Evolutionary conservation across 2,888 invertebrate genomes (phyloP).

Genomic region (Eupithecia subfuscata): DNA sequence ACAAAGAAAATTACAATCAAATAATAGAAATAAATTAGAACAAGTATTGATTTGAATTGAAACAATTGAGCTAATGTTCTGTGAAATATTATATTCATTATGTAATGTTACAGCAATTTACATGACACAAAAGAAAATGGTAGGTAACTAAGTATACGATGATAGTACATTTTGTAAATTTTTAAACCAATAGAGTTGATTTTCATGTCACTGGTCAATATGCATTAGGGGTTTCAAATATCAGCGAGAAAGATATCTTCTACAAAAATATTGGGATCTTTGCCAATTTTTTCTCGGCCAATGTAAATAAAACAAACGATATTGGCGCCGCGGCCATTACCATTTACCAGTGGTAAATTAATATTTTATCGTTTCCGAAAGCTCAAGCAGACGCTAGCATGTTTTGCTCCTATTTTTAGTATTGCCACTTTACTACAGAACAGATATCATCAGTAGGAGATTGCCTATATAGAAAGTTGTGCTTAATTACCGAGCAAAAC

Average conservation of each 20-base stretch:
- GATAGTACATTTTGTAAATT: conserved; percentile 18
- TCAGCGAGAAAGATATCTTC: conserved; percentile 56
- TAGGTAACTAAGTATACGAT: not conserved
- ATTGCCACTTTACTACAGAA: conserved; percentile 3
- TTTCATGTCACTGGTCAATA: not conserved
- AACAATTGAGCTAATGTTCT: too few relatives aligned
- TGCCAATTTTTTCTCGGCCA: conserved; percentile 73
- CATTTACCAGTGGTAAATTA: conserved; percentile 47
- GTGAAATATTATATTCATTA: too few relatives aligned
- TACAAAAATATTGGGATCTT: conserved; percentile 59
- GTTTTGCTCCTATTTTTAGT: not conserved
- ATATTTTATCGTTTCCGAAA: conserved; percentile 57
- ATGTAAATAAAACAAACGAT: conserved; percentile 74
- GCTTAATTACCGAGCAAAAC: conserved; percentile 22
- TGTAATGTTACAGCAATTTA: too few relatives aligned
- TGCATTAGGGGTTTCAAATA: conserved; percentile 63
- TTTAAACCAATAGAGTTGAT: conserved; percentile 14
- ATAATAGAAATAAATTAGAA: too few relatives aligned
- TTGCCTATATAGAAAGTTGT: conserved; percentile 59
- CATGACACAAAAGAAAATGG: too few relatives aligned
- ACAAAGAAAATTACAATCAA: too few relatives aligned
- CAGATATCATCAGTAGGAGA: conserved; percentile 27
- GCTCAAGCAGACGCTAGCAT: conserved; percentile 36
- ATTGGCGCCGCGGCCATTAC: conserved; percentile 61
- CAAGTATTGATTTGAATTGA: too few relatives aligned